Base-by-base conservation (phyloP, 1,140 invertebrate genomes). In the Aporrectodea caliginosa region DNA sequence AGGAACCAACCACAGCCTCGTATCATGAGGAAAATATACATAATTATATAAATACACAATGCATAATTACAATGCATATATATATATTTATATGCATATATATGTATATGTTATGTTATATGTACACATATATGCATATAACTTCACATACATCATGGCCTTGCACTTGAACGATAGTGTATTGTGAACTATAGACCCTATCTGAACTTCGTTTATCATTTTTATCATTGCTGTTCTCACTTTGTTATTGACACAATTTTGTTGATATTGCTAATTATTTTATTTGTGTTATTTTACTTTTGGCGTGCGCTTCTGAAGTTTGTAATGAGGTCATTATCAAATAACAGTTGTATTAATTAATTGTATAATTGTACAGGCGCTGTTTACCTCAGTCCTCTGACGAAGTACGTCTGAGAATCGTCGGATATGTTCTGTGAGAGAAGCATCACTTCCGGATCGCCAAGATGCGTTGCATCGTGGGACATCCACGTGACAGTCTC, bases 401-500 rank as follows among this genome's bases (percentile, higher is more conserved):
- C 27, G 69, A 34, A 73, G 29, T 73, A 35, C 6, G 78, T 79
- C 30, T 16, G 73, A 12, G 70, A 14, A 1, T 32, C 29, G 1
- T 72, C 78, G n/a, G 22, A 29, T n/a, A 72, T 14, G 32, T 35
- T 73, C 78, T 79, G 73, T 22, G 69, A 29, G 22, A 35, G 33
- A 2, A 79, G 32, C 70, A 79, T 73, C 1, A 34, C 14, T 35
- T 79, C 78, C 22, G 30, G n/a, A 22, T 79, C 78, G 30, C 27
- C 69, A 14, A 73, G 29, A 6, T 32, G n/a, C 1, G 16, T 70
- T 16, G 22, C 31, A 35, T 79, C 71, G 33, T 30, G n/a, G 22
- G 30, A 33, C 78, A 79, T 73, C 78, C 78, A 79, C 1, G 78
- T 79, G 1, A 79, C 27, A 2, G 78, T 79, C 71, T 79, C 78